Conservation (phyloP, 2,797 vertebrate species). For the Peromyscus melanophrys region DNA sequence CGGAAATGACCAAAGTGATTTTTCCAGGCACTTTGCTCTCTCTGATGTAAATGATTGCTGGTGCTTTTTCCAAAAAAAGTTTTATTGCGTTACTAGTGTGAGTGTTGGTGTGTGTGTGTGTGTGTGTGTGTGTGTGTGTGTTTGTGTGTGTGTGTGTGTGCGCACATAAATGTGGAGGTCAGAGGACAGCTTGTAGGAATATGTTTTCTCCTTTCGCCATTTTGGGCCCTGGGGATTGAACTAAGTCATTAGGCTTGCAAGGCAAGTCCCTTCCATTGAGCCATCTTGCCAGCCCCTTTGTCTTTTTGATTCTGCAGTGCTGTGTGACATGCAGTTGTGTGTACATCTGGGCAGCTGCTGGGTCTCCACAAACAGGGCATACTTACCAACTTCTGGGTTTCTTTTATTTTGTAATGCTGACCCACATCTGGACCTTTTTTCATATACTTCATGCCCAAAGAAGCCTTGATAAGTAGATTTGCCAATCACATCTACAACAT, state of each 20-base stretch:
- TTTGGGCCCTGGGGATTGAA: neutral
- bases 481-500: neutral
- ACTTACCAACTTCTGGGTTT: accelerated
- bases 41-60: neutral
- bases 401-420: neutral
- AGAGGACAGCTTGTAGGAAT: neutral
- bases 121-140: too few species aligned
- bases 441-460: neutral
- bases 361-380: neutral
- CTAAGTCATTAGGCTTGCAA: neutral
- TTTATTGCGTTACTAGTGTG: neutral
- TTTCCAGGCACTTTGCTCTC: neutral
- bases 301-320: accelerated
- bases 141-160: too few species aligned
- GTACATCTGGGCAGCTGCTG: accelerated
- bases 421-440: neutral
- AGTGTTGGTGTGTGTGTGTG: too few species aligned
- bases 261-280: neutral
- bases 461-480: neutral
- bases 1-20: neutral
- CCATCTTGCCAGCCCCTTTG: neutral
- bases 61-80: neutral
- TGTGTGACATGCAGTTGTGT: neutral
- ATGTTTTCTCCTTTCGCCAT: neutral
- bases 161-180: neutral